phyloP scores from a whole-genome alignment of 2,888 invertebrate species.

The Hydraecia micacea region DNA sequence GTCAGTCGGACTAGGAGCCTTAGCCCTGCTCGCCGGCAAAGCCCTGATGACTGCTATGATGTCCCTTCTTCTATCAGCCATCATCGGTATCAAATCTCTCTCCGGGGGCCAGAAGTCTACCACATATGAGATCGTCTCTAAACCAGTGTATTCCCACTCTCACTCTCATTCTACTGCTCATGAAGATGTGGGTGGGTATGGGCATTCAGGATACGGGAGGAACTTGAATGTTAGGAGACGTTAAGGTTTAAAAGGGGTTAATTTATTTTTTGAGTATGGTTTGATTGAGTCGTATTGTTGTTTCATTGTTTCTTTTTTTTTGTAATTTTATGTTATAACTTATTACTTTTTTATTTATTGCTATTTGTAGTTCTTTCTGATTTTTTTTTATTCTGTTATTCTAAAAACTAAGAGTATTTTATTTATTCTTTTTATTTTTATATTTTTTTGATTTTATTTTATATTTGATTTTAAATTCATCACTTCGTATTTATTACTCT shows the following conservation, averaged over 20 bases:
- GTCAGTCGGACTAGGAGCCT: constrained; percentile 93
- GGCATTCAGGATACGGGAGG: constrained; percentile 89
- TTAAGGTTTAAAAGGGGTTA: constrained; percentile 29
- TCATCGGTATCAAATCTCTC: constrained; percentile 94
- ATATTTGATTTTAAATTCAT: neutral
- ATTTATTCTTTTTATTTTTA: neutral
- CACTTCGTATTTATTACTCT: neutral
- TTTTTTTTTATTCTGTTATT: neutral
- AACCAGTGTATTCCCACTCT: constrained; percentile 93
- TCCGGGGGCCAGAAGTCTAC: constrained; percentile 93
- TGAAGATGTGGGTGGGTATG: constrained; percentile 89
- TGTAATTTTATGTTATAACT: neutral
- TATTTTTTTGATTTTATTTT: neutral
- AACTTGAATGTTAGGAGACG: constrained; percentile 80
- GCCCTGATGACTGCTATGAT: constrained; percentile 95
- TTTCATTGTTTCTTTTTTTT: constrained; percentile 6
- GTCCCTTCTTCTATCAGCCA: constrained; percentile 94
- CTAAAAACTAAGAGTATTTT: neutral
- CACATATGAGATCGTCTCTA: constrained; percentile 96
- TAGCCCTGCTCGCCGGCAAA: constrained; percentile 95
- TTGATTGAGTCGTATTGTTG: constrained; percentile 9
- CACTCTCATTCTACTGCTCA: constrained; percentile 91
- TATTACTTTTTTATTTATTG: constrained; percentile 1
- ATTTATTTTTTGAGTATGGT: constrained; percentile 23
- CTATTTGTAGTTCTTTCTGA: neutral